Conservation (phyloP, 2,797 vertebrate species). For the Lithobates pipiens region DNA sequence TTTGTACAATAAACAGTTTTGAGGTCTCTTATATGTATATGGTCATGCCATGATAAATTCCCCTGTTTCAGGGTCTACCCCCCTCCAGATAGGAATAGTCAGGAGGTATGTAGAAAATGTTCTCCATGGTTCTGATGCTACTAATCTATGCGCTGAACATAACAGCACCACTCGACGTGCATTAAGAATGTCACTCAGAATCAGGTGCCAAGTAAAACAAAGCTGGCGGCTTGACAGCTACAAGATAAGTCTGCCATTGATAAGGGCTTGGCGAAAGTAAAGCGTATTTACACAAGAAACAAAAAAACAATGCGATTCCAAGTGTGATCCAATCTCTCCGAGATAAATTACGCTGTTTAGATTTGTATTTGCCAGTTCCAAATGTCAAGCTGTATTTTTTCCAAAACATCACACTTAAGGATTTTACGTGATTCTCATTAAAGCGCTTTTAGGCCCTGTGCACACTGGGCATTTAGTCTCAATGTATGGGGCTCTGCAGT, state of each 20-base stretch:
- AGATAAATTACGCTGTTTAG: conserved; percentile 41
- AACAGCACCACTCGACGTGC: background rate
- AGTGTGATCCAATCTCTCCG: conserved; percentile 20
- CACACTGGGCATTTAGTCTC: too few species aligned
- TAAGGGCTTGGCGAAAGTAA: conserved; percentile 4
- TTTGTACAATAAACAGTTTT: too few species aligned
- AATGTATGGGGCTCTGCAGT: too few species aligned
- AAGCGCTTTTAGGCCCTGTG: too few species aligned
- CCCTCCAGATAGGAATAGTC: background rate
- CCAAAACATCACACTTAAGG: conserved; percentile 22
- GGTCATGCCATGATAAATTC: too few species aligned
- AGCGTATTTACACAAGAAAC: conserved; percentile 36
- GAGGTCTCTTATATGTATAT: too few species aligned
- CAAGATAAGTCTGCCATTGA: conserved; percentile 11
- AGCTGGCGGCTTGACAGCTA: conserved; percentile 26
- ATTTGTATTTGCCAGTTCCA: conserved; percentile 32
- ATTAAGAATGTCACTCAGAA: background rate
- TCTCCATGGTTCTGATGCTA: background rate
- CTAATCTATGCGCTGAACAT: background rate
- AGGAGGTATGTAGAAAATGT: background rate
- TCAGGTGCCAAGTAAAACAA: conserved; percentile 14
- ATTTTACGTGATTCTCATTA: background rate
- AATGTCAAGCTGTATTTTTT: conserved; percentile 27
- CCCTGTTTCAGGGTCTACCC: background rate
- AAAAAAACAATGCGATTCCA: conserved; percentile 28